Percentiles rank a stretch among this genome's conserved stretches.
Evolutionary conservation across 2,113 vertebrate species (phyloP).

Genomic region (Proteles cristata): DNA sequence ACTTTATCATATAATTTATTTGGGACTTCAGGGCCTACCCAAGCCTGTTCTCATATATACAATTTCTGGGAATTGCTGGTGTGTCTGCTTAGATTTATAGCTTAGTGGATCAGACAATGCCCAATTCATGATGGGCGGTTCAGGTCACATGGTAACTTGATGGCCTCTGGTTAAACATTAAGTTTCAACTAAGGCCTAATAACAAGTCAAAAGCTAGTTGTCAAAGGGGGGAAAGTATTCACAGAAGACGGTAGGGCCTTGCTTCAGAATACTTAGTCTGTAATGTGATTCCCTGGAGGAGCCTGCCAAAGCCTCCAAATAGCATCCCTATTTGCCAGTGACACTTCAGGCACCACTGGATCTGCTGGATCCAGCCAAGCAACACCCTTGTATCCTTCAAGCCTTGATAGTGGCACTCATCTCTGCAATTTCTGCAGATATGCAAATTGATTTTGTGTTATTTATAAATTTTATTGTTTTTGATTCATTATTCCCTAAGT

Average conservation of each 20-base stretch:
- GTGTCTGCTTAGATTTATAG: neutral
- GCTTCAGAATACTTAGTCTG: neutral
- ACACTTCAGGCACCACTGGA: neutral
- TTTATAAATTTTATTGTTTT: neutral
- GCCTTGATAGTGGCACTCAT: neutral
- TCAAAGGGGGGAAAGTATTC: neutral
- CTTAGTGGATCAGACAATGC: neutral
- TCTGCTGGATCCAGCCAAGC: neutral
- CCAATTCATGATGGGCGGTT: neutral
- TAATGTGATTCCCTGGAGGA: neutral
- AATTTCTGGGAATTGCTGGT: neutral
- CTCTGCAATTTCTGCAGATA: neutral
- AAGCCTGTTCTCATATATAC: neutral
- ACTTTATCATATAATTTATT: neutral
- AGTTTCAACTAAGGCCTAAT: neutral
- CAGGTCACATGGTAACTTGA: neutral
- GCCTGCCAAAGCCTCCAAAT: neutral
- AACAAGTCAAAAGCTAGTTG: neutral
- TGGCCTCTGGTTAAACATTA: neutral
- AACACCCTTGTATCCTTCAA: neutral
- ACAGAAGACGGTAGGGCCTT: neutral
- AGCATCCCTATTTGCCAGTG: neutral
- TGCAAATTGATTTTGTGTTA: neutral
- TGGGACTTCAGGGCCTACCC: neutral
- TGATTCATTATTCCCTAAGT: neutral